Evolutionary conservation across 2,888 invertebrate species (phyloP).

Genomic region (Noctuana brunneofusca): DNA sequence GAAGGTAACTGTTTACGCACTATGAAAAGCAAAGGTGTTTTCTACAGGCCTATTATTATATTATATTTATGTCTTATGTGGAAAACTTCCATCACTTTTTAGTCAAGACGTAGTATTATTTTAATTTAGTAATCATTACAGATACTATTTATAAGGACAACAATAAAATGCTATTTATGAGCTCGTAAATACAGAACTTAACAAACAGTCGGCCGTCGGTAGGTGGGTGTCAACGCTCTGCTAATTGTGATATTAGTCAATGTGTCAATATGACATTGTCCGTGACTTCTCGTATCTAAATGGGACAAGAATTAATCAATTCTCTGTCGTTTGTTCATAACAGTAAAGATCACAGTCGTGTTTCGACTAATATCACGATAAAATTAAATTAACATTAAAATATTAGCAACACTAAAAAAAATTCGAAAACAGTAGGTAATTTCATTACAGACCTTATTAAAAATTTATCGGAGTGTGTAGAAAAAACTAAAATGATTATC

Average conservation of each 20-base stretch:
- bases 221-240: slow-evolving; percentile 28
- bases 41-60: no score
- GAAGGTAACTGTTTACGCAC: neutral
- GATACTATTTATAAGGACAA: neutral
- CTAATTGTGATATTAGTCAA: slow-evolving; percentile 30
- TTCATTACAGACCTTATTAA: no score
- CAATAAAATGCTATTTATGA: slow-evolving; percentile 19
- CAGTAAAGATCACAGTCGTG: neutral
- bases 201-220: slow-evolving; percentile 10
- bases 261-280: slow-evolving; percentile 26
- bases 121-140: neutral
- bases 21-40: neutral
- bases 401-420: no score
- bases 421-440: no score
- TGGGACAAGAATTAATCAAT: neutral
- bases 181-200: slow-evolving; percentile 11
- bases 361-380: no score
- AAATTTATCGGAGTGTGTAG: no score
- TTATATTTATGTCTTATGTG: no score
- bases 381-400: no score
- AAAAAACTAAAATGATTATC: no score
- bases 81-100: neutral
- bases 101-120: neutral
- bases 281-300: neutral
- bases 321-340: neutral